Base-by-base conservation (phyloP, 2,797 vertebrate species). In the Bradypus variegatus region DNA sequence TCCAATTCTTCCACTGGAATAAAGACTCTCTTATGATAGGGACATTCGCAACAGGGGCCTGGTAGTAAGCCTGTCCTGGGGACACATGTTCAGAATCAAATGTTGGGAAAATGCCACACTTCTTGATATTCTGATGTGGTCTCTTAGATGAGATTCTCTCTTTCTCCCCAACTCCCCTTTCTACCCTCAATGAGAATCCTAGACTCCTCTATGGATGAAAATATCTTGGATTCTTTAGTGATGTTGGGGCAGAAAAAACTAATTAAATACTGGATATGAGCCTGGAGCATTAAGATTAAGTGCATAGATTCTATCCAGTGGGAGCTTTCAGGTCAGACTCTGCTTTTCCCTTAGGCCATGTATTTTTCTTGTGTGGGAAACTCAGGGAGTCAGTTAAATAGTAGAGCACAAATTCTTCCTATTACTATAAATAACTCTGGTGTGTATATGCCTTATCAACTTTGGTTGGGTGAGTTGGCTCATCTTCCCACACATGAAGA, bases 211-310 rank as follows among this genome's bases (percentile, higher is more conserved):
- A 4, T 33, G n/a, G 33, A 86, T 67, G 45, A 84, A 48, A 90
- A 62, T 90, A 33, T 60, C 21, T 33, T 50, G 38, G 36, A 55
- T 76, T 91, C 78, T 41, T 91, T 25, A 41, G 38, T 65, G 79
- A 65, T 76, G 27, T 8, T 12, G 15, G 5, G n/a, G n/a, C 25
- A 78, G 79, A 85, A 50, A 72, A 93, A 88, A 15, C 33, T 93
- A 58, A 92, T 87, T 93, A 89, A 94, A 55, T 89, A 50, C 45
- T 91, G 55, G 10, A 23, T 89, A 73, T 80, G 75, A 93, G 67
- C 33, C 69, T 90, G 33, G 29, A 78, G 9, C 8, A 48, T 50
- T 88, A 86, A 73, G 50, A 91, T 67, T 89, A 53, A 11, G 16
- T 75, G 67, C 55, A 60, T 5, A 89, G n/a, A 58, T 79, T 31